phyloP scores from a whole-genome alignment of 2,113 vertebrate species.

The Todiramphus saurophagus region DNA sequence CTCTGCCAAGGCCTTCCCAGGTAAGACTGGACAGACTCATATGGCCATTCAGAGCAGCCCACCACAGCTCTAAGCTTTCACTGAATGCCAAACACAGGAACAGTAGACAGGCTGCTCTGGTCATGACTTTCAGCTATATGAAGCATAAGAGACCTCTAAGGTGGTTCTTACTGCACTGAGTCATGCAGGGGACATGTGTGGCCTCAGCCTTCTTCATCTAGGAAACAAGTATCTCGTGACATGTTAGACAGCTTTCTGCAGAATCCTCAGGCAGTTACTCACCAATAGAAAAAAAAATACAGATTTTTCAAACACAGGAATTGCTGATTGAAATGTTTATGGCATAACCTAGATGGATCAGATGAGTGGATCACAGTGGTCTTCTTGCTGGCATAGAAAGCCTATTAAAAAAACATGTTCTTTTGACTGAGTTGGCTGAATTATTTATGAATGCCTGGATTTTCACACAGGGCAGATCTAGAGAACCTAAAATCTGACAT shows the following conservation, averaged over 20 bases:
- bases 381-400: not conserved
- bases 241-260: not conserved
- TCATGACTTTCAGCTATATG: not conserved
- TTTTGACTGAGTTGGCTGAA: not conserved
- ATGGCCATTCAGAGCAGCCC: not conserved
- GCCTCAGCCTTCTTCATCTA: not conserved
- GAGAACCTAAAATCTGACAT: not conserved
- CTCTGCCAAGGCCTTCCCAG: not conserved
- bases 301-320: not conserved
- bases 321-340: not conserved
- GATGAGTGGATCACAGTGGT: not conserved
- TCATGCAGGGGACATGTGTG: rapidly evolving
- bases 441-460: not conserved
- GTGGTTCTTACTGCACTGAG: not conserved
- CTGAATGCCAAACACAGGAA: not conserved
- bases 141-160: not conserved
- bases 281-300: not conserved
- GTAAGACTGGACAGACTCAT: not conserved
- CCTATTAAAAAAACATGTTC: not conserved
- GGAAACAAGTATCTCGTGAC: not conserved
- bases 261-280: not conserved
- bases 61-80: not conserved
- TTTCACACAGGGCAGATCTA: not conserved
- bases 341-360: not conserved
- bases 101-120: not conserved